Evolutionary conservation across 1,140 invertebrate species (phyloP).

Genomic region (Neuroterus valhalla): DNA sequence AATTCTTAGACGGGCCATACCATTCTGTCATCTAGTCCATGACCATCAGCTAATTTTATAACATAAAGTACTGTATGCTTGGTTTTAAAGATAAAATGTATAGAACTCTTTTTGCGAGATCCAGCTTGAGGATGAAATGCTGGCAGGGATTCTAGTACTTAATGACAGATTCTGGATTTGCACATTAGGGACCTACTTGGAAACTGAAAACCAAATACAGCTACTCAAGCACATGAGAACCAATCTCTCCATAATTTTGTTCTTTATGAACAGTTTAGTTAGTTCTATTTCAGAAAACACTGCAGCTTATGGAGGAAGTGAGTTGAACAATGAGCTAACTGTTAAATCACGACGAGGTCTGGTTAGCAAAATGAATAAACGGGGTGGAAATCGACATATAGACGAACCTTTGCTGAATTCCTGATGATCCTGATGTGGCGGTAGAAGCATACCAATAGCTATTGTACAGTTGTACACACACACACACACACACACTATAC

Average conservation of each 20-base stretch:
- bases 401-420: slow-evolving; percentile 43
- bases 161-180: no score
- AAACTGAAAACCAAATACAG: no score
- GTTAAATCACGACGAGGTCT: slow-evolving; percentile 44
- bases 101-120: no score
- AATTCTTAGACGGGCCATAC: no score
- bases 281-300: not conserved
- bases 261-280: not conserved
- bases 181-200: no score
- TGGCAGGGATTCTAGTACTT: no score
- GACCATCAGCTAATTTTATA: no score
- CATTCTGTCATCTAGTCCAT: no score
- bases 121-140: no score
- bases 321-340: slow-evolving; percentile 33
- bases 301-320: not conserved
- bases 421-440: slow-evolving; percentile 47
- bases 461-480: not conserved
- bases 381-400: slow-evolving; percentile 44
- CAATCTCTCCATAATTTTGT: not conserved
- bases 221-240: not conserved
- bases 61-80: no score
- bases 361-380: slow-evolving; percentile 35
- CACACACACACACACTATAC: slow-evolving; percentile 45
- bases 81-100: no score
- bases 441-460: slow-evolving; percentile 49